Evolutionary conservation across 1,140 invertebrate species (phyloP).

Genomic region (Drosophila pseudoobscura): DNA sequence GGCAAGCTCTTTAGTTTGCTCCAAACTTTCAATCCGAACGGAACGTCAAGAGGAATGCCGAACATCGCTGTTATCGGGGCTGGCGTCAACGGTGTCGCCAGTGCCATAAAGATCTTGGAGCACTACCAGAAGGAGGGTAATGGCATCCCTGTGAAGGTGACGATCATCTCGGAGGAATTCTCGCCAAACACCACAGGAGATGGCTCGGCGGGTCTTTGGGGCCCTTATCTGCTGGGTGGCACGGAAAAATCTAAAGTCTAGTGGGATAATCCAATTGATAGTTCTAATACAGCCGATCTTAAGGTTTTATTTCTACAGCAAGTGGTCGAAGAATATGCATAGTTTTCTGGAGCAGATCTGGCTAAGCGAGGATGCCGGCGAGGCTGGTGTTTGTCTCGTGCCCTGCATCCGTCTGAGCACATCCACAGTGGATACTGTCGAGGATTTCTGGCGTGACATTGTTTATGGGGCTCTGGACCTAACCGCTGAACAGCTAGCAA

Average conservation of each 20-base stretch:
- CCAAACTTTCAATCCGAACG: conserved; percentile 10
- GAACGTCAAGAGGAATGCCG: conserved; percentile 47
- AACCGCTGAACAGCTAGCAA: conserved; percentile 83
- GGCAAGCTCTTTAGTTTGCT: conserved; percentile 7
- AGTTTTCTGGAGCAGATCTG: conserved; percentile 86
- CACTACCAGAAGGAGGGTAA: conserved; percentile 38
- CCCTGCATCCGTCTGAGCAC: conserved; percentile 85
- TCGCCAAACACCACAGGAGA: conserved; percentile 91
- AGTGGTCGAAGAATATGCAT: conserved; percentile 87
- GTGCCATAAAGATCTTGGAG: conserved; percentile 81
- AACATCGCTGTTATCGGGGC: conserved; percentile 76
- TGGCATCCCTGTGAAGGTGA: conserved; percentile 83
- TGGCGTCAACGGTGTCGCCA: conserved; percentile 79
- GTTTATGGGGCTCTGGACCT: conserved; percentile 86
- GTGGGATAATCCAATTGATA: conserved; percentile 81
- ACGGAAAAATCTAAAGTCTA: conserved; percentile 85
- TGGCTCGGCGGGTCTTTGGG: conserved; percentile 90
- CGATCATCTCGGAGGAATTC: conserved; percentile 87
- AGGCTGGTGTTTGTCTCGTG: conserved; percentile 86
- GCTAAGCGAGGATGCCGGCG: conserved; percentile 85
- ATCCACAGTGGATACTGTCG: conserved; percentile 37
- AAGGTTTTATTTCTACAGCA: conserved; percentile 75
- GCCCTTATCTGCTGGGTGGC: conserved; percentile 87
- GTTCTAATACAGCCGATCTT: neutral
- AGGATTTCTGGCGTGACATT: conserved; percentile 84